Base-by-base conservation (phyloP, 2,888 invertebrate species). In the Clunio marinus region DNA sequence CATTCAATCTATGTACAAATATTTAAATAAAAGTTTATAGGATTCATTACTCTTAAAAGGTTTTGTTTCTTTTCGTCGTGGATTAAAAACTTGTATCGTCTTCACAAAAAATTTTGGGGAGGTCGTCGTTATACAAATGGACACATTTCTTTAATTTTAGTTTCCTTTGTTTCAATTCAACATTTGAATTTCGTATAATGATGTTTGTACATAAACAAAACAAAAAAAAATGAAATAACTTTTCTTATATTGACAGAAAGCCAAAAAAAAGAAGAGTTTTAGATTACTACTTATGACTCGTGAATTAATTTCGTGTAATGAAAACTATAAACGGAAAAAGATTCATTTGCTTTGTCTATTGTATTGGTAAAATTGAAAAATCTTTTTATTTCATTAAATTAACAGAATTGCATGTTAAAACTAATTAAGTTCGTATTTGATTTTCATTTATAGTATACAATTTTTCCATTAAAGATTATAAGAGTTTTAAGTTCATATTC, bases 351-450 rank as follows among this genome's bases (percentile, higher is more conserved):
- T 5, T 8, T 51, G 51, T 59, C 59, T 59, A 59, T 59, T 60
- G 60, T 60, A 60, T 35, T 60, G 60, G 60, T 60, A 60, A n/a
- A n/a, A 37, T 60, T 20, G 20, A 63, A 63, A 45, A 22, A n/a
- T 41, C 20, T 63, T 24, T 41, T 63, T 66, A 41, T 66, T 66
- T 63, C 37, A 27, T 58, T 68, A 27, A 58, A 58, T 57, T 58
- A 68, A 58, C 35, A 51, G 55, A 66, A 51, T 68, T 37, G 68
- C 58, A 58, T 58, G 58, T 68, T 68, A 68, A 68, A 58, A 68
- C 57, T 58, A 68, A 68, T 68, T 57, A 58, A 58, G 57, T 58
- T 68, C 68, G 68, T 60, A 68, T 68, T 68, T 68, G 68, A 68
- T 68, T 68, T 28, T 46, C 55, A 7, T 68, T 27, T 28, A 68